Base-by-base conservation (phyloP, 2,113 vertebrate species). In the Zosterops borbonicus region DNA sequence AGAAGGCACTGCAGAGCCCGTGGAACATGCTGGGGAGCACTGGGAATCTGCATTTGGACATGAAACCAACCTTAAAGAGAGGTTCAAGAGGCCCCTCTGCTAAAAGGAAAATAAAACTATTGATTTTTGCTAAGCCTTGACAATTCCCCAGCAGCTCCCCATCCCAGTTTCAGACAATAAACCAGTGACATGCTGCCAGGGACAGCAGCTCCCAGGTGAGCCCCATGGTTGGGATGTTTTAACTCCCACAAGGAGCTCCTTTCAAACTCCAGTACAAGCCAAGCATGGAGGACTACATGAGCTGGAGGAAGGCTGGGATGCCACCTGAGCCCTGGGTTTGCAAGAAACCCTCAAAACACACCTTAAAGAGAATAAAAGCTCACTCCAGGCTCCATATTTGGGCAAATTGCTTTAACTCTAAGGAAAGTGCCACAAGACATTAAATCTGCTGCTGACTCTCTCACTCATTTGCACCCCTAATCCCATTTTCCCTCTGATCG, bases 261-360 rank as follows among this genome's bases (percentile, higher is more conserved):
- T 83, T 59, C 59, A n/a, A 58, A 44, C 49, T 53, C 59, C 50
- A 70, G 41, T 29, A 63, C 17, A 41, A 20, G 1, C 31, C 59
- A 22, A 2, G 28, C 28, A 33, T 0, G 3, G 64, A 62, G 55
- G 22, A 6, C 31, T 50, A 4, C 24, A 37, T 0, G 2, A 77
- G 60, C 76, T 41, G 39, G 52, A 93, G 55, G 56, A 88, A 86
- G 47, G 28, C 18, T 55, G 29, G 9, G 27, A 42, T 44, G 11
- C 29, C 52, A 74, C 24, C 64, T 22, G 20, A 86, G 14, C 42
- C 31, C 60, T 27, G 47, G 9, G 19, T 83, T 81, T 71, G 41
- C 41, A 56, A 60, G 88, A 42, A 81, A 19, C 56, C 77, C 56
- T 60, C 58, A 22, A 21, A 68, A 46, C 41, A 44, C 2, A 37